A percentile compares a stretch with the other conserved stretches of the same genome.
These are phyloP conservation scores for Drosophila kepulauana DNA, from an alignment of 1,140 invertebrate genomes.

Conservation along the genomic window DNA sequence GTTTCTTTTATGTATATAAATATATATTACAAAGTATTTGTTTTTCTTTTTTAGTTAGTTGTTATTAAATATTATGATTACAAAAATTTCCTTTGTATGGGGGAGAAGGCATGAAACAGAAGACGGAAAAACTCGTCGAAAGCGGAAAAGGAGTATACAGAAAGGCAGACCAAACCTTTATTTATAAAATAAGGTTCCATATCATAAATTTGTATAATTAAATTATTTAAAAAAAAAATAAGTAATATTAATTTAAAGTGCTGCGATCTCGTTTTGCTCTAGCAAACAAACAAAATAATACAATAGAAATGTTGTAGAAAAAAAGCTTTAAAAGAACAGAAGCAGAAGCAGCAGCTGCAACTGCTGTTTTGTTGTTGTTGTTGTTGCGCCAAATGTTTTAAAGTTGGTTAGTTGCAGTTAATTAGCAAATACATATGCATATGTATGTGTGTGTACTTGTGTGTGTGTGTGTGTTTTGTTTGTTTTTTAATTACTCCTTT, in stretches of 20 bases:
- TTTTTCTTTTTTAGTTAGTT: slow-evolving; percentile 17
- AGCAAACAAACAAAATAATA: slow-evolving; percentile 58
- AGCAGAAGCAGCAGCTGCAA: slow-evolving; percentile 1
- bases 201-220: slow-evolving; percentile 29
- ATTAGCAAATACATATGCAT: slow-evolving; percentile 36
- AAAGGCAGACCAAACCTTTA: slow-evolving; percentile 61
- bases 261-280: slow-evolving; percentile 27
- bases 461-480: slow-evolving; percentile 8
- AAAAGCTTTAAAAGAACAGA: slow-evolving; percentile 34
- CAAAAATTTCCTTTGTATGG: slow-evolving; percentile 14
- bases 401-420: slow-evolving; percentile 35
- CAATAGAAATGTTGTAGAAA: slow-evolving; percentile 21
- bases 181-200: slow-evolving; percentile 74
- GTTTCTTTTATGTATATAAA: slow-evolving; percentile 33
- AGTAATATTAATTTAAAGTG: slow-evolving; percentile 31
- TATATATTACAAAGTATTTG: slow-evolving; percentile 45
- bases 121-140: slow-evolving; percentile 10
- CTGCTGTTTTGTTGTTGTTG: slow-evolving; percentile 24
- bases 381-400: slow-evolving; percentile 24
- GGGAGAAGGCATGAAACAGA: slow-evolving; percentile 14
- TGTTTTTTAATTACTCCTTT: slow-evolving; percentile 22
- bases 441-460: slow-evolving; percentile 14
- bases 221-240: slow-evolving; percentile 34
- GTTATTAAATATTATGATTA: slow-evolving; percentile 37
- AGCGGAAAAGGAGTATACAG: slow-evolving; percentile 13